Conservation (phyloP, 64 coral and sea anemone species). For the Porites australiensis region DNA sequence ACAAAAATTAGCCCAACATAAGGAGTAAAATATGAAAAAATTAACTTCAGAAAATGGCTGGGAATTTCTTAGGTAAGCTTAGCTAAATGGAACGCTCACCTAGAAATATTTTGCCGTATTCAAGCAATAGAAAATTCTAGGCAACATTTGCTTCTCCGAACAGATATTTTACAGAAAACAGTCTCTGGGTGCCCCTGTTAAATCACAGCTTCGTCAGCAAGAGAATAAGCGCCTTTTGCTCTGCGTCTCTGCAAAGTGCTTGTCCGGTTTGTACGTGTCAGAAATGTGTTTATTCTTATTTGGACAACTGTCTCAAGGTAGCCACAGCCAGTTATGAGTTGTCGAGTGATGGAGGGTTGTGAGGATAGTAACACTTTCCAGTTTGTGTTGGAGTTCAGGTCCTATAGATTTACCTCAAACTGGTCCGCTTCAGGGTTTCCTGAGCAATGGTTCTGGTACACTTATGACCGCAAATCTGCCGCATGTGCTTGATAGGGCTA, state of each 20-base stretch:
- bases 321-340: neutral
- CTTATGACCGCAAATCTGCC: slow-evolving; percentile 12
- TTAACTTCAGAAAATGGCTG: too few relatives aligned
- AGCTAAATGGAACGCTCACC: too few relatives aligned
- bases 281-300: neutral
- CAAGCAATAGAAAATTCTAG: too few relatives aligned
- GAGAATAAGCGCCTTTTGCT: neutral
- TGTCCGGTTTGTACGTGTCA: neutral
- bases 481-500: slow-evolving; percentile 9
- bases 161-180: too few relatives aligned
- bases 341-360: neutral
- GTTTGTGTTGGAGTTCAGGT: slow-evolving; percentile 24
- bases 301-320: slow-evolving; percentile 13
- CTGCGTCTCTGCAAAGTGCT: neutral
- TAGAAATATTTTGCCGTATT: too few relatives aligned
- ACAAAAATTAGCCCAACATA: too few relatives aligned
- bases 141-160: too few relatives aligned
- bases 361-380: slow-evolving; percentile 15
- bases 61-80: too few relatives aligned
- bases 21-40: too few relatives aligned
- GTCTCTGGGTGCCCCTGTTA: neutral
- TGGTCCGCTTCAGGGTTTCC: slow-evolving; percentile 24
- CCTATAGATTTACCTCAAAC: neutral
- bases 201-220: slow-evolving; percentile 5
- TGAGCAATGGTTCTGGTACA: slow-evolving; percentile 5